Base-by-base conservation (phyloP, 2,888 invertebrate species). In the Spialia ferax region DNA sequence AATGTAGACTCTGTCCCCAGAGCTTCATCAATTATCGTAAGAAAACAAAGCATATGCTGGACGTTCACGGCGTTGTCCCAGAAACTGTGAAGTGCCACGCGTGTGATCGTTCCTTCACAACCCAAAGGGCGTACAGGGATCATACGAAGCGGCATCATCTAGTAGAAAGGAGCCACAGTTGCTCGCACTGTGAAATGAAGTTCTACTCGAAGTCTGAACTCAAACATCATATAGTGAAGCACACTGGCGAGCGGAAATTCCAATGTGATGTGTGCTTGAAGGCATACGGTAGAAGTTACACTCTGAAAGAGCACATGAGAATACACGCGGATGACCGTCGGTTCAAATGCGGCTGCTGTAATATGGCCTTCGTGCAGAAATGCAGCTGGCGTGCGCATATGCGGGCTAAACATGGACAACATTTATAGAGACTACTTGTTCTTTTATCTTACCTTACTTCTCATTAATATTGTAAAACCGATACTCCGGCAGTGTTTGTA, bases 241-340 rank as follows among this genome's bases (percentile, higher is more conserved):
- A 91, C 66, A 84, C 84, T 0, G 81, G 79, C 1, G 77, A 77
- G 6, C 82, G 81, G 70, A 80, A 82, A 2, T 89, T 82, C 63
- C 78, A 82, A 55, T 91, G 90, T 64, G 79, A 82, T 22, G 74
- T 86, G 2, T 91, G 91, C 63, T 70, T 78, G 8, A 86, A 87
- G 68, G 70, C 74, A n/a, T 83, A 79, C 52, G 75, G 76, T 0
- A 73, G 79, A 7, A 72, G 74, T 79, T 3, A 2, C 6, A 42
- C 42, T 13, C 42, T 42, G 42, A 1, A 6, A 5, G 42, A 82
- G 52, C 83, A 82, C 26, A 74, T 80, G 72, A 73, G 78, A 1
- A 79, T 79, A 20, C 82, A 82, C 45, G 71, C 29, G 8, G 75
- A 80, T 52, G 79, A 79, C 29, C 71, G 72, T 23, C 52, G 73